These are phyloP conservation scores for Chrysochloris asiatica DNA, from an alignment of 2,113 vertebrate species.

Conservation along the genomic window DNA sequence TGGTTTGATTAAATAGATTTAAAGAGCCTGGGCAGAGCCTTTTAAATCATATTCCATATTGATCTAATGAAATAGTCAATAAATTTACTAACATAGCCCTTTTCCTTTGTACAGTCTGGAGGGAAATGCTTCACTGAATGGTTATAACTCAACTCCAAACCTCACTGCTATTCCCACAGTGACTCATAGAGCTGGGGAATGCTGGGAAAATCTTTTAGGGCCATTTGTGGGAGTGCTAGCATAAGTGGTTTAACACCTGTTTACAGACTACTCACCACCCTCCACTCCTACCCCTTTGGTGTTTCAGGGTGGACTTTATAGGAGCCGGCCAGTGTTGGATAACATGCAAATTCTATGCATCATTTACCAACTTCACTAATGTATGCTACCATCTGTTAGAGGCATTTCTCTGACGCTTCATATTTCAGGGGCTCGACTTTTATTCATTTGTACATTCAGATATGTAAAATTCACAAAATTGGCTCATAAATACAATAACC, in stretches of 20 bases:
- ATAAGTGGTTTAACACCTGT: constrained; percentile 71
- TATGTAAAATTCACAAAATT: constrained; percentile 80
- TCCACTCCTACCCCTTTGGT: background rate
- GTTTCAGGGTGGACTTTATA: constrained; percentile 33
- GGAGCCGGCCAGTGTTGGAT: constrained; percentile 17
- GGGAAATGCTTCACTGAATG: constrained; percentile 87
- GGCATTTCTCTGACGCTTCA: constrained; percentile 53
- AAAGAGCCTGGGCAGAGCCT: constrained; percentile 85
- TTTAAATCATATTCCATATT: constrained; percentile 90
- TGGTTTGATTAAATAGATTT: constrained; percentile 91
- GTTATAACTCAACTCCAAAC: constrained; percentile 85
- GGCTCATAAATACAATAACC: constrained; percentile 81
- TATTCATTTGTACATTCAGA: constrained; percentile 31
- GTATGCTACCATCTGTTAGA: constrained; percentile 47
- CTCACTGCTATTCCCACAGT: constrained; percentile 78
- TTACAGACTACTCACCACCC: constrained; percentile 64
- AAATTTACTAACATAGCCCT: constrained; percentile 89
- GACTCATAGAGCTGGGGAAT: constrained; percentile 82
- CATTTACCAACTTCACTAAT: constrained; percentile 56
- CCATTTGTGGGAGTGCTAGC: constrained; percentile 67
- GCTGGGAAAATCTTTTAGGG: constrained; percentile 76
- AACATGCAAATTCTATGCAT: constrained; percentile 49
- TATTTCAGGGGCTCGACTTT: constrained; percentile 70
- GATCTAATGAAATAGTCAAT: constrained; percentile 91
- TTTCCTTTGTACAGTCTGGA: constrained; percentile 87